These are phyloP conservation scores for Musca domestica DNA, from an alignment of 1,140 invertebrate species.

Conservation along the genomic window DNA sequence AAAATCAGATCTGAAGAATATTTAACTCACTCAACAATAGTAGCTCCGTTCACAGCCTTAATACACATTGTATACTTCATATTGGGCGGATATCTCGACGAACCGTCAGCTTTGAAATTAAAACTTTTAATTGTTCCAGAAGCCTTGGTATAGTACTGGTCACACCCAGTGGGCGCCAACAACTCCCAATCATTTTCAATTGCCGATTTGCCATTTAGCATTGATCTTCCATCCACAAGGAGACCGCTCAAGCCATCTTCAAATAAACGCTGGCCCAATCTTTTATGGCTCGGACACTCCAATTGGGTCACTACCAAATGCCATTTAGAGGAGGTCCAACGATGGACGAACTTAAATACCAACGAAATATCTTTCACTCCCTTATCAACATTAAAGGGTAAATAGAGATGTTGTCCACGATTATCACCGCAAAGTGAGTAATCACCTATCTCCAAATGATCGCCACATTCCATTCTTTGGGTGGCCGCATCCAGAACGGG, in stretches of 20 bases:
- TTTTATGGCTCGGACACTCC: slow-evolving; percentile 54
- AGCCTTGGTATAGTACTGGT: slow-evolving; percentile 62
- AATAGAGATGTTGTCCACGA: slow-evolving; percentile 67
- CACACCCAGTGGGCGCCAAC: slow-evolving; percentile 60
- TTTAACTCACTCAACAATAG: slow-evolving; percentile 24
- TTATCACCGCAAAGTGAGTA: slow-evolving; percentile 71
- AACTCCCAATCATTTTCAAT: slow-evolving; percentile 35
- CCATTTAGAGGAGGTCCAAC: slow-evolving; percentile 53
- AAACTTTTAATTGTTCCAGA: slow-evolving; percentile 60
- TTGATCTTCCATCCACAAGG: slow-evolving; percentile 34
- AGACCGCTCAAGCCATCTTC: slow-evolving; percentile 23
- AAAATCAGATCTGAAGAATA: neutral
- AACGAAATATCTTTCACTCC: slow-evolving; percentile 39
- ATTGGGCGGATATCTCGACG: slow-evolving; percentile 25
- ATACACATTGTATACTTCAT: slow-evolving; percentile 53
- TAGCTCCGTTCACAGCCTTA: slow-evolving; percentile 23
- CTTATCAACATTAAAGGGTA: slow-evolving; percentile 43
- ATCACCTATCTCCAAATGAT: slow-evolving; percentile 59
- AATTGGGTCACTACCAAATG: slow-evolving; percentile 64
- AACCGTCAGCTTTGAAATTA: slow-evolving; percentile 57
- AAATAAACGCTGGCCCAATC: neutral
- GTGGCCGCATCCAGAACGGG: slow-evolving; percentile 52
- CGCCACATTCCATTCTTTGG: slow-evolving; percentile 52
- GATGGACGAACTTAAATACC: slow-evolving; percentile 33
- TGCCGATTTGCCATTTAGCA: slow-evolving; percentile 38